These are phyloP conservation scores for Cyphomyrmex costatus DNA, from an alignment of 1,140 invertebrate species.

Conservation along the genomic window DNA sequence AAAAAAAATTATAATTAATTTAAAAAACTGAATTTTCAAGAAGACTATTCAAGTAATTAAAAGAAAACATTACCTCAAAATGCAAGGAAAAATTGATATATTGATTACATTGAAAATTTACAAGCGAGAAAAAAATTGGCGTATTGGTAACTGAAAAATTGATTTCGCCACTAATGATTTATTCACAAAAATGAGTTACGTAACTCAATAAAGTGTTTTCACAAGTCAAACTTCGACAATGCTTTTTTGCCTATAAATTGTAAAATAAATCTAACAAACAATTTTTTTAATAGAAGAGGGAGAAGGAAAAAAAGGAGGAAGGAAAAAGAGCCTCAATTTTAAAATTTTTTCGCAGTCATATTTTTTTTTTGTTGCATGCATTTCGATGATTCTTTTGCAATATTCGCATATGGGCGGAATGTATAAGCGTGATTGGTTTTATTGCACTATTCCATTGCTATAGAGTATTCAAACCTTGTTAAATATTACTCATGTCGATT, in stretches of 20 bases:
- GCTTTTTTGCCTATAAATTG: conserved; percentile 30
- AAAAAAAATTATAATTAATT: neutral
- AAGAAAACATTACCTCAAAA: neutral
- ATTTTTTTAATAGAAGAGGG: neutral
- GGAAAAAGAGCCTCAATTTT: conserved; percentile 22
- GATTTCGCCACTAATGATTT: conserved; percentile 4
- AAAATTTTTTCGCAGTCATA: conserved; percentile 33
- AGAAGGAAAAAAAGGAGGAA: neutral
- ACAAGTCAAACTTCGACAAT: conserved; percentile 5
- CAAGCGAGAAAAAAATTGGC: conserved; percentile 7
- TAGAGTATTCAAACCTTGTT: conserved; percentile 32
- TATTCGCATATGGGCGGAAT: conserved; percentile 45
- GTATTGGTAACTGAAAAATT: neutral
- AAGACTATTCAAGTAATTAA: neutral
- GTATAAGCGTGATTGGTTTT: conserved; percentile 37
- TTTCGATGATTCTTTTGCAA: conserved; percentile 38
- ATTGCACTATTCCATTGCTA: conserved; percentile 49
- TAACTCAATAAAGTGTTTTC: conserved; percentile 16
- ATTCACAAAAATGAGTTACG: conserved; percentile 5
- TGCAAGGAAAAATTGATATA: neutral
- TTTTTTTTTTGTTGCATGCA: conserved; percentile 39
- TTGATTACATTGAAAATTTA: neutral
- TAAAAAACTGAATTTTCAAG: neutral
- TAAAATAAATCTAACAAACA: conserved; percentile 35
- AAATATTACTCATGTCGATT: conserved; percentile 21